Conservation (phyloP, 2,113 vertebrate genomes). For the Dendropsophus ebraccatus region DNA sequence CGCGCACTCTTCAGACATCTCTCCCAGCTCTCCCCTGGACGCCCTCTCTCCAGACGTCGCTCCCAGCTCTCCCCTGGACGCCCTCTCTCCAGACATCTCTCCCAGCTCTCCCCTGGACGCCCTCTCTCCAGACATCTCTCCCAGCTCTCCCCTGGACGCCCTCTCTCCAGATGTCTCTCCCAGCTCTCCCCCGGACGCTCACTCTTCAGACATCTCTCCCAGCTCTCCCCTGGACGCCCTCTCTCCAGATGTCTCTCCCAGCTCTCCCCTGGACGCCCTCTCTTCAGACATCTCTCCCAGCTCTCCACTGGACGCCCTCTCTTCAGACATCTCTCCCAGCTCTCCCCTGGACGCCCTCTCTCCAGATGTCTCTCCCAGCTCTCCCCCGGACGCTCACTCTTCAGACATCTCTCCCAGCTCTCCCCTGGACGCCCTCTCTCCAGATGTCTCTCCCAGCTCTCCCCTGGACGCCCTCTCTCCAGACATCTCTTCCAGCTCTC, state of each 20-base stretch:
- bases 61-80: neutral
- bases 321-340: conserved; percentile 14
- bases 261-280: neutral
- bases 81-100: neutral
- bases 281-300: conserved; percentile 14
- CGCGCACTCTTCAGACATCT: neutral
- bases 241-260: conserved; percentile 8
- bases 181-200: neutral
- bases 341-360: neutral
- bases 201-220: neutral
- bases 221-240: neutral
- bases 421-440: neutral
- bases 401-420: conserved; percentile 20
- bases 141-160: neutral
- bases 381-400: neutral
- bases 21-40: conserved; percentile 15
- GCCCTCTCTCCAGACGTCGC: neutral
- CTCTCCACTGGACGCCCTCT: neutral
- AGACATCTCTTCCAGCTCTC: conserved; percentile 2
- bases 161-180: conserved; percentile 2
- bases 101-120: neutral
- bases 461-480: neutral
- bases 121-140: neutral
- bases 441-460: conserved; percentile 13
- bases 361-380: conserved; percentile 15